Percentiles rank a stretch among this genome's conserved stretches.
phyloP scores from a whole-genome alignment of 23 tunicate species.

The Trididemnum nubilum region DNA sequence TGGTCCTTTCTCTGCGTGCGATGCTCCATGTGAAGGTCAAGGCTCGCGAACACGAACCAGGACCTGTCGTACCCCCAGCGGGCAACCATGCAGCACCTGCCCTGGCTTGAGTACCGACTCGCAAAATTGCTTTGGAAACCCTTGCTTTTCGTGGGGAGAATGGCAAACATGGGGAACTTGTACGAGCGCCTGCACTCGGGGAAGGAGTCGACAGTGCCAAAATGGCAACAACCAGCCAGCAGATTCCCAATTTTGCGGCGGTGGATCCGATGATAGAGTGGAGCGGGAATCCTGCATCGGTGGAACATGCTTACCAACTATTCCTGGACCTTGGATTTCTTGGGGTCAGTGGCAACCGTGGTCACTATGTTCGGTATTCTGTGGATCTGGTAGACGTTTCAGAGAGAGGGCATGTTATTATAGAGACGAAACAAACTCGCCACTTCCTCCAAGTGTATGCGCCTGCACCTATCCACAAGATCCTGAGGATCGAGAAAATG shows the following conservation, averaged over 20 bases:
- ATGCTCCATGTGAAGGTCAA: not conserved
- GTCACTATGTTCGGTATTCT: not conserved
- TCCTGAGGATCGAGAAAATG: not conserved
- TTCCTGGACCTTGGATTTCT: constrained; percentile 9
- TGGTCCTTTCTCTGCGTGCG: not conserved
- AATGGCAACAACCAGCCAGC: not conserved
- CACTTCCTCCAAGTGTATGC: not conserved
- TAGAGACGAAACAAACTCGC: constrained; percentile 19
- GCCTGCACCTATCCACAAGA: constrained; percentile 5
- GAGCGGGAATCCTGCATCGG: not conserved
- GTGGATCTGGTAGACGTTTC: constrained; percentile 11
- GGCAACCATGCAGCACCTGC: not conserved
- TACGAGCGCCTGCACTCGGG: not conserved
- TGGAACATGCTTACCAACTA: constrained; percentile 7
- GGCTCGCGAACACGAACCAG: not conserved
- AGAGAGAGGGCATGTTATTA: constrained; percentile 16
- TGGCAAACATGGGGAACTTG: not conserved
- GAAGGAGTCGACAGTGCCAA: constrained; percentile 22
- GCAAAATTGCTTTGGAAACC: not conserved
- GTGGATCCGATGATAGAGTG: not conserved
- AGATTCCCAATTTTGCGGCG: not conserved
- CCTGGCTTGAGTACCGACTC: not conserved
- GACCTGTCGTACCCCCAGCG: not conserved
- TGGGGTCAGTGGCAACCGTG: constrained; percentile 6
- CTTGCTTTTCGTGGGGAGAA: not conserved